Base-by-base conservation (phyloP, 2,888 invertebrate genomes). In the Drosophila dives region DNA sequence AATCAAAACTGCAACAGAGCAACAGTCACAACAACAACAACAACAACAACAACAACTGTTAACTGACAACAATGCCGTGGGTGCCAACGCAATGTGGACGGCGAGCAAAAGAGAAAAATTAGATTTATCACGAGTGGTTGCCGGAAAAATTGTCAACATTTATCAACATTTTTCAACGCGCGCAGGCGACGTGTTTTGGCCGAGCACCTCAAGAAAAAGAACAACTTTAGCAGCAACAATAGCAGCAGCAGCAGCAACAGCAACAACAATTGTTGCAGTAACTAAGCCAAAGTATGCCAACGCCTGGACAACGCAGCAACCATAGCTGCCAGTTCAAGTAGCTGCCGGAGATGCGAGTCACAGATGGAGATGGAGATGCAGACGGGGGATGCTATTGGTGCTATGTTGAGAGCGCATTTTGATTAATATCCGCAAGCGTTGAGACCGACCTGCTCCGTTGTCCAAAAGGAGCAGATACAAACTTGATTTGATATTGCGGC, bases 71-170 rank as follows among this genome's bases (percentile, higher is more conserved):
- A 83, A 85, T 80, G 80, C 80, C 77, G 63, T 77, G 77, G 77
- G 86, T 83, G 80, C 80, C 80, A 88, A 75, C 70, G 77, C 78
- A 77, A 67, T 64, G 70, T 11, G 32, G n/a, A 29, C 50, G n/a
- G 78, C 71, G 74, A 76, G 81, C 67, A 70, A 56, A 32, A 79
- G 72, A 88, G 86, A 90, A 83, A 87, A 89, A 90, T 90, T 90
- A 89, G 91, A 92, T 91, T 91, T 91, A 91, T 91, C 89, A 88
- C 81, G 88, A 88, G 83, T 89, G 89, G 86, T 90, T 91, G 91
- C 87, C 91, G 89, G 89, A 81, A 87, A 91, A 92, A 91, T 92
- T 90, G 90, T 91, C 88, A 87, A 90, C 89, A 91, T 91, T 92
- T 92, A 90, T 92, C 92, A 92, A 91, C 82, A 90, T 89, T 90